phyloP scores from a whole-genome alignment of 1,140 invertebrate genomes.

The Dendroctonus valens region DNA sequence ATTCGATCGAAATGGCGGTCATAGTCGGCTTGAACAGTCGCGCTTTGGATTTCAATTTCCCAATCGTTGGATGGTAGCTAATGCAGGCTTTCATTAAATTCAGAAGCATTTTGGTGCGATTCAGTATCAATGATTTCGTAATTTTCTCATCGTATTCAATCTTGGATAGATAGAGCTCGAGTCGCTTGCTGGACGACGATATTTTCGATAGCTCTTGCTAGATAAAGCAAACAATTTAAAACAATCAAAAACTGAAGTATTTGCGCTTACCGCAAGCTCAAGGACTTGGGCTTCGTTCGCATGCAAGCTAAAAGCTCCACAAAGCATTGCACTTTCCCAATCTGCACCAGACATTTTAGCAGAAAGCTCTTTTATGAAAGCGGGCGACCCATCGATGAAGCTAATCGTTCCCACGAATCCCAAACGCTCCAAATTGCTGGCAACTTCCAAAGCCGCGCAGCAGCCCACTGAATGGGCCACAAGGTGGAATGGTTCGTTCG shows the following conservation, averaged over 20 bases:
- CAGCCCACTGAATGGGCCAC: constrained; percentile 65
- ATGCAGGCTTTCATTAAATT: constrained; percentile 57
- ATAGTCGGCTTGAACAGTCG: constrained; percentile 62
- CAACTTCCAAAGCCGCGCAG: constrained; percentile 57
- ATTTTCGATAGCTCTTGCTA: constrained; percentile 39
- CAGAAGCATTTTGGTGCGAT: constrained; percentile 54
- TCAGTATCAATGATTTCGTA: constrained; percentile 49
- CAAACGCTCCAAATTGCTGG: constrained; percentile 55
- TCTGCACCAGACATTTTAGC: neutral
- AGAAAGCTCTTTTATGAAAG: neutral
- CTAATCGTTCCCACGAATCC: constrained; percentile 56
- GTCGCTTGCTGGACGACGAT: constrained; percentile 38
- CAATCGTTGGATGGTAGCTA: constrained; percentile 52
- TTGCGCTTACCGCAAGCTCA: neutral
- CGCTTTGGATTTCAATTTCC: constrained; percentile 56
- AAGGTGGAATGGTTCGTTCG: constrained; percentile 52
- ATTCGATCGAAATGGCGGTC: constrained; percentile 50
- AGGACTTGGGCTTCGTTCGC: neutral
- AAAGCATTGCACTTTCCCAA: neutral
- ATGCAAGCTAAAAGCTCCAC: neutral
- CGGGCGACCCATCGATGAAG: constrained; percentile 58
- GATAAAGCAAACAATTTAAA: neutral
- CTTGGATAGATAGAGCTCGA: neutral
- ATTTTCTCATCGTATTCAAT: constrained; percentile 49
- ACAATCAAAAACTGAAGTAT: neutral